phyloP scores from a whole-genome alignment of 2,888 invertebrate species.

The Apamea anceps region DNA sequence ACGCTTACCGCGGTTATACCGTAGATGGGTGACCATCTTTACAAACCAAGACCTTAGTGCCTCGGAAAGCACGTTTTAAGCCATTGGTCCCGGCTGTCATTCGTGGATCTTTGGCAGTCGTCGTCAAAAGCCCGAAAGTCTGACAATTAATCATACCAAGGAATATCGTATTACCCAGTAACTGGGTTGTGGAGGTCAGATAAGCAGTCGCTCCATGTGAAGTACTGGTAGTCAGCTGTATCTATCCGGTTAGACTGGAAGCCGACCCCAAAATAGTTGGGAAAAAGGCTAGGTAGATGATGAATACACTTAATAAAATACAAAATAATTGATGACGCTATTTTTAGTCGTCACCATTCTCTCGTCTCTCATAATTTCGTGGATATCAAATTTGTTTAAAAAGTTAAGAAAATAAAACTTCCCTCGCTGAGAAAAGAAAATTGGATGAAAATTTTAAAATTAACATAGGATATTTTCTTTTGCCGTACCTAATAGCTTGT shows the following conservation, averaged over 20 bases:
- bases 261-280: neutral
- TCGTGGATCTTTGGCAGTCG: neutral
- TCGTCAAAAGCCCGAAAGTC: neutral
- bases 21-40: too few species aligned
- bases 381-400: constrained; percentile 29
- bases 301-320: neutral
- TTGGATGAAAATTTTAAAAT: constrained; percentile 46
- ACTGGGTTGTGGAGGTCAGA: neutral
- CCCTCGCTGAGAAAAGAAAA: constrained; percentile 33
- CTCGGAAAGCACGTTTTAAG: neutral
- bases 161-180: too few species aligned
- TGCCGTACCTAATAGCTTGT: constrained; percentile 34
- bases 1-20: too few species aligned
- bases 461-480: constrained; percentile 47
- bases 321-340: constrained; percentile 3
- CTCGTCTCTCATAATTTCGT: neutral
- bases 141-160: neutral
- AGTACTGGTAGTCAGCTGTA: neutral
- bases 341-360: neutral
- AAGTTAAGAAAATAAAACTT: constrained; percentile 42
- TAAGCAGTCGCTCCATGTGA: neutral
- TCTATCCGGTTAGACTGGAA: neutral
- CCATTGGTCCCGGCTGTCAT: neutral
- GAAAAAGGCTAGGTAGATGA: neutral
- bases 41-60: neutral